Base-by-base conservation (phyloP, 92 coral and sea anemone species). In the Parazoanthus swiftii region DNA sequence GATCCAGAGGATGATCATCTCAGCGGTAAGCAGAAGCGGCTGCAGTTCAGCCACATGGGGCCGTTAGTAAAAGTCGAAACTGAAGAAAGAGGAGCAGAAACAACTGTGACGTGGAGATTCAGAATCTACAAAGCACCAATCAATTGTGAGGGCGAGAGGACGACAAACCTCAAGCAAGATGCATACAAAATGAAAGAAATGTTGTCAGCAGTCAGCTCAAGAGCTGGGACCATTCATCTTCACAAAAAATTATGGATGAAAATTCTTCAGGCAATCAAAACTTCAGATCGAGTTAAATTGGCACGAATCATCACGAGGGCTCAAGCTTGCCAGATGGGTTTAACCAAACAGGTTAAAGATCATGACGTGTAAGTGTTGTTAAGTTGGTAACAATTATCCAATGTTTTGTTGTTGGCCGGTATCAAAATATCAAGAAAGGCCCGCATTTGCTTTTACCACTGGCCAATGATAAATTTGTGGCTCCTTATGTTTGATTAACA, bases 41-140 rank as follows among this genome's bases (percentile, higher is more conserved):
- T 96, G 50, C 68, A 76, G 79, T 80, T 93, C 42, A 91, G 92
- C 37, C 93, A 92, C 42, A 92, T 96, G 16, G 93, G 92, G 6
- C 93, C 92, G 23, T 35, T 85, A 54, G 26, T 51, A 18, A n/a
- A 26, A n/a, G 79, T 80, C n/a, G 85, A 92, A 46, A 72, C 80
- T 33, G 88, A 91, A n/a, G 85, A 87, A 36, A 79, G 26, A 2
- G 75, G 81, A 18, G 88, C 59, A 18, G 65, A 76, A 51, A 72
- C 88, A n/a, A 70, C 82, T 20, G 56, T 93, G 33, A 86, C 76
- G n/a, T 94, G 94, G 98, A 94, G 83, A 80, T 77, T 93, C 38
- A 90, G 98, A 59, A 85, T 89, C 82, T 94, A 94, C 88, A 66
- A 65, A 8, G 91, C 86, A 23, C 92, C 90, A 68, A 50, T 84